Percentiles rank a stretch among this genome's conserved stretches.
phyloP scores from a whole-genome alignment of 2,888 invertebrate species.

The Phymatocera aterrima region DNA sequence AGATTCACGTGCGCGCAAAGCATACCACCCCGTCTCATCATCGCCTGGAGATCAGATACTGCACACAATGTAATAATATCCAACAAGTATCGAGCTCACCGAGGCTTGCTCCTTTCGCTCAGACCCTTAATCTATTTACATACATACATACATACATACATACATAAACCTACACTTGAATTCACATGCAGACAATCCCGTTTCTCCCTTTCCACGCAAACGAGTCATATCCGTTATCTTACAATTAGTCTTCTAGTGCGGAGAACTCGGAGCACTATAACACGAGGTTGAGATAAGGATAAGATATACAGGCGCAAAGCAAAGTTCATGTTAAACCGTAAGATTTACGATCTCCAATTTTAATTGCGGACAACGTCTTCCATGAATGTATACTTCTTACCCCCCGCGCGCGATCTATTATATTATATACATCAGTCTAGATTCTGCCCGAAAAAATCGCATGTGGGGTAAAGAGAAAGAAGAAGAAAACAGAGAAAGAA shows the following conservation, averaged over 20 bases:
- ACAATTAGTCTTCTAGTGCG: constrained; percentile 11
- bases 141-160: background rate
- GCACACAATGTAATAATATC: constrained; percentile 20
- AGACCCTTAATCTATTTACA: background rate
- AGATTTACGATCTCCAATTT: constrained; percentile 11
- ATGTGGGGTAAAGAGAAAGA: background rate
- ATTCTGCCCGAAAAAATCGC: background rate
- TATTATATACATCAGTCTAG: background rate
- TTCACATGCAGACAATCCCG: background rate
- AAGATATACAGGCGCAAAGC: constrained; percentile 25
- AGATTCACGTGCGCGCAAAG: constrained; percentile 33
- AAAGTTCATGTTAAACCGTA: background rate
- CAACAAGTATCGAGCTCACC: background rate
- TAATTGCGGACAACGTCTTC: background rate
- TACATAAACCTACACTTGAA: no score
- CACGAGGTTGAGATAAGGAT: constrained; percentile 19
- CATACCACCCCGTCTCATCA: background rate
- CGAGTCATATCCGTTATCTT: constrained; percentile 41
- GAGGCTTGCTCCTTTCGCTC: background rate
- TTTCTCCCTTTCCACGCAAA: background rate
- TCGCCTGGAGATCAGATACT: constrained; percentile 16
- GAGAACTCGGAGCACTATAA: background rate
- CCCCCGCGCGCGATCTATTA: background rate
- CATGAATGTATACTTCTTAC: background rate
- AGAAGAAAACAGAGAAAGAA: background rate